A percentile compares a stretch with the other conserved stretches of the same genome.
phyloP scores from a whole-genome alignment of 2,797 vertebrate species.

The Dipus sagitta region DNA sequence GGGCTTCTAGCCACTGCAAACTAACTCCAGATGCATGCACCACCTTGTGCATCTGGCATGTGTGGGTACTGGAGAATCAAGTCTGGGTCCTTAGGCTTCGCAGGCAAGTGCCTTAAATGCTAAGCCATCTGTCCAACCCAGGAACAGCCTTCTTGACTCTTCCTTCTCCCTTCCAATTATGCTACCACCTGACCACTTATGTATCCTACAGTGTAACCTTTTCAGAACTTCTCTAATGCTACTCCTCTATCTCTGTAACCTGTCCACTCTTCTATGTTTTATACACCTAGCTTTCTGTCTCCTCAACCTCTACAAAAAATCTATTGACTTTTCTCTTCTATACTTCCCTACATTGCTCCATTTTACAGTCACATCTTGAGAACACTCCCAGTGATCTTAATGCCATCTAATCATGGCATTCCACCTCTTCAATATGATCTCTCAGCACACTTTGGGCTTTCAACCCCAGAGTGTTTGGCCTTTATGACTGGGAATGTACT shows the following conservation, averaged over 20 bases:
- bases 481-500: background rate
- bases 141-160: background rate
- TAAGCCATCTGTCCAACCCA: too few relatives aligned
- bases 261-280: background rate
- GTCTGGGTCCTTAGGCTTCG: too few relatives aligned
- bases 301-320: background rate
- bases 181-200: background rate
- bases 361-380: background rate
- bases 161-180: background rate
- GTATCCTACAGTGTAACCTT: background rate
- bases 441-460: background rate
- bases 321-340: background rate
- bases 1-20: too few relatives aligned
- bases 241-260: too few relatives aligned
- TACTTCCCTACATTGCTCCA: background rate
- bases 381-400: background rate
- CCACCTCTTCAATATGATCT: background rate
- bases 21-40: too few relatives aligned
- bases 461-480: background rate
- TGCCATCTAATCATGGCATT: background rate
- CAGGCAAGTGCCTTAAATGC: too few relatives aligned
- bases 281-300: background rate
- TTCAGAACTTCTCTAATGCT: background rate
- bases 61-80: too few relatives aligned
- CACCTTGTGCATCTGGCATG: too few relatives aligned